Base-by-base conservation (phyloP, 2,797 vertebrate species). In the Tadarida brasiliensis region DNA sequence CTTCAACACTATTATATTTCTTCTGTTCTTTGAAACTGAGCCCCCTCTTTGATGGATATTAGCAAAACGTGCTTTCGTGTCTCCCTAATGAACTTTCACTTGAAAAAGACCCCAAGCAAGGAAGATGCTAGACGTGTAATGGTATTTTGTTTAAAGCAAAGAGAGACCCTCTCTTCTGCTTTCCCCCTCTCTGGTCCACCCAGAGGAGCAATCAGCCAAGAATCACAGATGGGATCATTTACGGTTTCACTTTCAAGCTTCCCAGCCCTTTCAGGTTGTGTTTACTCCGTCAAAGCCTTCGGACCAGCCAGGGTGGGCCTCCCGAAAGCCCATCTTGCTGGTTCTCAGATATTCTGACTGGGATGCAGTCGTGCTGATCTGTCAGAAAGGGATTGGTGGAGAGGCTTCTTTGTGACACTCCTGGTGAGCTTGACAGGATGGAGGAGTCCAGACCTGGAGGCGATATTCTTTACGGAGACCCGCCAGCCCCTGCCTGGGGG, bases 221-320 rank as follows among this genome's bases (percentile, higher is more conserved):
- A 96, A 94, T 94, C 98, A 97, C 98, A 98, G 98, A 98, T 98
- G 98, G 98, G 97, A 98, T 98, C 97, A 70, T 97, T 98, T 98
- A 97, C 94, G 96, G 97, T 97, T 96, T 97, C 91, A 96, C 98
- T 98, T 98, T 97, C 96, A 98, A 98, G 97, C 93, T 98, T 96
- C 82, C 95, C 97, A 95, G 93, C 76, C 94, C 96, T 97, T 98
- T 98, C 97, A 96, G 96, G 94, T 94, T 97, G 96, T 98, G 97
- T 98, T 98, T 98, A 98, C 97, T 97, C 30, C 65, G 98, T 93
- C 91, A 93, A 92, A 96, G 97, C 65, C 97, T 97, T 97, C 83
- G 94, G 97, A 96, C 90, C 90, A 81, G 70, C 86, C 87, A 88
- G 97, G 95, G 87, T 63, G 87, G 96, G 92, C 11, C 0, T 88